Evolutionary conservation across 2,888 invertebrate species (phyloP).

Genomic region (Parnassius apollo): DNA sequence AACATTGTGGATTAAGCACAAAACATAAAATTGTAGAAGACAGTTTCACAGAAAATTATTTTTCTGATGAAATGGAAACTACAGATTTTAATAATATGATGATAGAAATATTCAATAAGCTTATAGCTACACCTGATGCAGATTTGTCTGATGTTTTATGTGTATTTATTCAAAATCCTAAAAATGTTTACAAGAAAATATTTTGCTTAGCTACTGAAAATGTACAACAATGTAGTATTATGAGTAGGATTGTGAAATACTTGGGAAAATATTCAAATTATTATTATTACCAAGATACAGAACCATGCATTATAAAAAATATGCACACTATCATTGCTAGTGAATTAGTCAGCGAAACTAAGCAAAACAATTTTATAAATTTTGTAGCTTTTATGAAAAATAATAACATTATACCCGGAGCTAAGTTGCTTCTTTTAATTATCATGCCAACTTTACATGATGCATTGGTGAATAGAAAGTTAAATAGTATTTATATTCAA

Average conservation of each 20-base stretch:
- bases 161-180: conserved; percentile 64
- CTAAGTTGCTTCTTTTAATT: conserved; percentile 56
- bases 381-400: conserved; percentile 57
- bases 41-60: conserved; percentile 49
- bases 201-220: conserved; percentile 59
- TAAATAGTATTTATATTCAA: conserved; percentile 46
- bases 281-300: conserved; percentile 59
- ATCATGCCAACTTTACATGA: conserved; percentile 66
- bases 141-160: conserved; percentile 54
- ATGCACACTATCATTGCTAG: conserved; percentile 46
- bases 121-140: conserved; percentile 46
- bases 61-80: conserved; percentile 45
- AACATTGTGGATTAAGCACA: conserved; percentile 42
- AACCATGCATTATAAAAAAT: conserved; percentile 53
- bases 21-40: conserved; percentile 53
- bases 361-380: conserved; percentile 50
- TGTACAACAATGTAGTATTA: conserved; percentile 53
- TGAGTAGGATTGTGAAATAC: conserved; percentile 56
- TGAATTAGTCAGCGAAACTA: conserved; percentile 44
- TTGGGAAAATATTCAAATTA: conserved; percentile 54
- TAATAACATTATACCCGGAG: conserved; percentile 45
- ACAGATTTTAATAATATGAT: conserved; percentile 45
- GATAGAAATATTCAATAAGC: conserved; percentile 65
- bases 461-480: conserved; percentile 49
- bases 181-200: conserved; percentile 53